Evolutionary conservation across 2,113 vertebrate species (phyloP).

Genomic region (Eonycteris spelaea): DNA sequence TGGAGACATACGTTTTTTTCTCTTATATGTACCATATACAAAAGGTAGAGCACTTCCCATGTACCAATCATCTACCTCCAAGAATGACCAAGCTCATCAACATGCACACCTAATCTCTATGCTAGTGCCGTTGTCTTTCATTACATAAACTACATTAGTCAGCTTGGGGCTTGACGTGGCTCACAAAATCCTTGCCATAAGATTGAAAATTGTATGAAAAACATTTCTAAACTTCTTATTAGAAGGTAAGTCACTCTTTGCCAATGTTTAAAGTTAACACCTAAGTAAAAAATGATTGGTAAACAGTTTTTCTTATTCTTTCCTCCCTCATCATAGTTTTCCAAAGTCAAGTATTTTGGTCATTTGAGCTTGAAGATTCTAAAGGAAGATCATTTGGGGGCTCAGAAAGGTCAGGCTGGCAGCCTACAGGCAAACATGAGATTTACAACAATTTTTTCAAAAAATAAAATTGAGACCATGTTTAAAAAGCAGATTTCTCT

Average conservation of each 20-base stretch:
- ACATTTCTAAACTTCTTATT: neutral
- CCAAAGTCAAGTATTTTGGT: slow-evolving; percentile 29
- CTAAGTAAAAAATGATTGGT: neutral
- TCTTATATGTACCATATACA: neutral
- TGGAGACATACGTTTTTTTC: neutral
- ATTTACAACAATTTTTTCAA: neutral
- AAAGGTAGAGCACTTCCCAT: neutral
- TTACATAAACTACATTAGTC: neutral
- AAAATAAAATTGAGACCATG: neutral
- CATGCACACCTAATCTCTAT: neutral
- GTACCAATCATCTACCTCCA: neutral
- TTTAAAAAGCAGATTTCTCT: slow-evolving; percentile 13
- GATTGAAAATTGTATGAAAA: slow-evolving; percentile 14
- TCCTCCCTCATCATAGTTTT: neutral
- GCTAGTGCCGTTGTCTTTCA: neutral
- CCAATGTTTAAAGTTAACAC: neutral
- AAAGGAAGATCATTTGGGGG: neutral
- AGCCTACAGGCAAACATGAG: slow-evolving; percentile 13
- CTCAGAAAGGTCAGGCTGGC: neutral
- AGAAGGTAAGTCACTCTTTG: neutral
- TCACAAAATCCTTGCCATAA: neutral
- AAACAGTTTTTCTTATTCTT: neutral
- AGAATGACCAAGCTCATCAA: neutral
- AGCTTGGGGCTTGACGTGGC: neutral
- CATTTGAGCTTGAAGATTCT: slow-evolving; percentile 22